phyloP scores from a whole-genome alignment of 2,888 invertebrate species.

The Petrolisthes cinctipes region DNA sequence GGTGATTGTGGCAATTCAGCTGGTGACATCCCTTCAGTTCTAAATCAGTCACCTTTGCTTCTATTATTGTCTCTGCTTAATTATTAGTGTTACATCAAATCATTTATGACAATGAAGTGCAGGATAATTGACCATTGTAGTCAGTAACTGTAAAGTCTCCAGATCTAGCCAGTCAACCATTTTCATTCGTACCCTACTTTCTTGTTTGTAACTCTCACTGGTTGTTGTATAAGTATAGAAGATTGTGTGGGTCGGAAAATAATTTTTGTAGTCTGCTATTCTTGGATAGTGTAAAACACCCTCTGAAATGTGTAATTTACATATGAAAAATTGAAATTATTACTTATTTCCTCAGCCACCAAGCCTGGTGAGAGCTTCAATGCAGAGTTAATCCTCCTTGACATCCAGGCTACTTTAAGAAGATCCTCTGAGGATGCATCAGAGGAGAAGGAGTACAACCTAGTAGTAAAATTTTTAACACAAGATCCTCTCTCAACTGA shows the following conservation, averaged over 20 bases:
- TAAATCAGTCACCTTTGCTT: too few species aligned
- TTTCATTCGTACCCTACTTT: too few species aligned
- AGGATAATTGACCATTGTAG: too few species aligned
- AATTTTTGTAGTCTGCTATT: neutral
- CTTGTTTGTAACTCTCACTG: neutral
- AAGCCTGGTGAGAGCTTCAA: conserved; percentile 65
- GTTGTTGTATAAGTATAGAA: neutral
- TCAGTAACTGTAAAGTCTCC: too few species aligned
- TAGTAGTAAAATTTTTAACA: conserved; percentile 61
- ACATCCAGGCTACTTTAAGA: conserved; percentile 46
- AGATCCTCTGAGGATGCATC: neutral
- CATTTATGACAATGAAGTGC: too few species aligned
- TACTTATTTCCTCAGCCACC: conserved; percentile 48
- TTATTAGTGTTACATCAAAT: too few species aligned
- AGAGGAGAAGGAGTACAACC: conserved; percentile 54
- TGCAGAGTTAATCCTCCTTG: conserved; percentile 61
- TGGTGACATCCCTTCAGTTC: too few species aligned
- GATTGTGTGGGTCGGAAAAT: neutral
- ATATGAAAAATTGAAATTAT: neutral
- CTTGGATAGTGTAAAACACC: neutral
- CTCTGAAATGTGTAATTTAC: neutral
- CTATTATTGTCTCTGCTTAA: too few species aligned
- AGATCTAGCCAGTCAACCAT: too few species aligned
- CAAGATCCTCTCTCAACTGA: conserved; percentile 54
- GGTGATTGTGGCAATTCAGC: too few species aligned